These are phyloP conservation scores for Anguilla rostrata DNA, from an alignment of 2,113 vertebrate species.

Conservation along the genomic window DNA sequence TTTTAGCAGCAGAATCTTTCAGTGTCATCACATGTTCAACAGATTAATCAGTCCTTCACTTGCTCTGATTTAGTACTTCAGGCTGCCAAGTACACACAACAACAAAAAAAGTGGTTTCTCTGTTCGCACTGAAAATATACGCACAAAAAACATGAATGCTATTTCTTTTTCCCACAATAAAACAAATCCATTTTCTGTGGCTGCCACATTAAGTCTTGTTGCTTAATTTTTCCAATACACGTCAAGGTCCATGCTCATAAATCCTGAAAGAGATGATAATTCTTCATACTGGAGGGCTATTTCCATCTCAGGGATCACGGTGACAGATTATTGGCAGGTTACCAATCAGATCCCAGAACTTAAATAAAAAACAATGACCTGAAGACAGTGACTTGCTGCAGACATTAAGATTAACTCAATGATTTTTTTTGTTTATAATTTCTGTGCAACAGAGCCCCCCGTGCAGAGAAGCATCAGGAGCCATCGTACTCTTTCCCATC, in stretches of 20 bases:
- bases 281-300: neutral
- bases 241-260: neutral
- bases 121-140: neutral
- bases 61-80: constrained; percentile 19
- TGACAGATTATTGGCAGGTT: neutral
- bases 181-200: neutral
- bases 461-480: constrained; percentile 6
- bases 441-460: neutral
- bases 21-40: constrained; percentile 33
- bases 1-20: constrained; percentile 24
- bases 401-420: neutral
- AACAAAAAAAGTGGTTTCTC: neutral
- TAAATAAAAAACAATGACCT: neutral
- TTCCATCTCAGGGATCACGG: neutral
- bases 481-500: neutral
- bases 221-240: neutral
- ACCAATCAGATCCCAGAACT: neutral
- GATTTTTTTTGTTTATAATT: neutral
- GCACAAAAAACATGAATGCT: neutral
- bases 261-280: neutral
- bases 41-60: constrained; percentile 55
- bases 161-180: neutral
- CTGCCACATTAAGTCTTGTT: constrained; percentile 1
- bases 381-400: neutral
- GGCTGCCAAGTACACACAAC: neutral